A percentile compares a stretch with the other conserved stretches of the same genome.
Conservation (phyloP, 2,113 vertebrate species). For the Octodon degus region DNA sequence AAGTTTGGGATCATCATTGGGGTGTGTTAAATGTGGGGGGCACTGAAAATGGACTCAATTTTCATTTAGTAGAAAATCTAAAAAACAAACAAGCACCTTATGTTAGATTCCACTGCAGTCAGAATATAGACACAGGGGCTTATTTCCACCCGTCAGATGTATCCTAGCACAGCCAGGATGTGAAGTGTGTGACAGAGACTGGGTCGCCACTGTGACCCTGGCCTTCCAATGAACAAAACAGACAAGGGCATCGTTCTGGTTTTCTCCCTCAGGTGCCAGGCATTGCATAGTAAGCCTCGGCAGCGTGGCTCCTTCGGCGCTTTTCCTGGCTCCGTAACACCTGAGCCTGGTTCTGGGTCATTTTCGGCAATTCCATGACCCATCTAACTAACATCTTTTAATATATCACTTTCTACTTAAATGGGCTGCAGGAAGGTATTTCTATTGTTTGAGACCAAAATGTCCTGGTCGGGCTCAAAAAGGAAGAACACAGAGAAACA, state of each 20-base stretch:
- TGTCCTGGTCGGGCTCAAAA: slow-evolving; percentile 13
- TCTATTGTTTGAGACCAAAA: slow-evolving; percentile 44
- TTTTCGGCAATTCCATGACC: slow-evolving; percentile 54
- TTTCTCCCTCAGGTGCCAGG: not conserved
- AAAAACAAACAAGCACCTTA: not conserved
- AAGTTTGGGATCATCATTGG: not conserved
- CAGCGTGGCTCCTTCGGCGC: not conserved
- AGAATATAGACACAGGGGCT: not conserved
- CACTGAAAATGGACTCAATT: not conserved
- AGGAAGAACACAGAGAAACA: not conserved
- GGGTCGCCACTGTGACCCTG: rapidly evolving
- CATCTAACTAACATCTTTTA: slow-evolving; percentile 40
- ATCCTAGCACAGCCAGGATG: not conserved
- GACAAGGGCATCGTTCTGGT: not conserved
- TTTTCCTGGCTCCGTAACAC: not conserved
- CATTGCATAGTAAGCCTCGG: rapidly evolving
- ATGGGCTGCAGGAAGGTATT: slow-evolving; percentile 49
- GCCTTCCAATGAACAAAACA: rapidly evolving
- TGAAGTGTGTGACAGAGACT: not conserved
- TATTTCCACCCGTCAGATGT: not conserved
- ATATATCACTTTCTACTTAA: slow-evolving; percentile 51
- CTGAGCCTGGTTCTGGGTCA: not conserved
- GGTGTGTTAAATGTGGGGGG: no score
- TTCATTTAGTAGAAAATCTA: not conserved
- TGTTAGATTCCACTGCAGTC: not conserved